These are phyloP conservation scores for Poecilia latipinna DNA, from an alignment of 2,113 vertebrate genomes.

Conservation along the genomic window DNA sequence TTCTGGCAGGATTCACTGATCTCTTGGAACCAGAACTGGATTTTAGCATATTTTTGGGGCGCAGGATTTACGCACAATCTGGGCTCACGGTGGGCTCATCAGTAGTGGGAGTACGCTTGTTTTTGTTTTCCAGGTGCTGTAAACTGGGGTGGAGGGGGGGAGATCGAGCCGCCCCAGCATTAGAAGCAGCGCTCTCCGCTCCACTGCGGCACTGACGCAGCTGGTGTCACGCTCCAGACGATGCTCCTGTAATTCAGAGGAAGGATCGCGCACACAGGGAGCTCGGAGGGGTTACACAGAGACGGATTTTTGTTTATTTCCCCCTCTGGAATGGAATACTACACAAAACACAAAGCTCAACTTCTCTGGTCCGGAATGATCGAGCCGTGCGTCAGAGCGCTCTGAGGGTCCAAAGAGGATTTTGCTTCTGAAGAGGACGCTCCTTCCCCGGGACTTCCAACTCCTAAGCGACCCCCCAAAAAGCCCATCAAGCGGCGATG, in stretches of 20 bases:
- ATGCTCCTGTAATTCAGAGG: slow-evolving; percentile 45
- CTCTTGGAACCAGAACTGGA: slow-evolving; percentile 9
- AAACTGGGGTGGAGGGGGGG: slow-evolving; percentile 35
- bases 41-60: not conserved
- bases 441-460: not conserved
- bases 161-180: slow-evolving; percentile 30
- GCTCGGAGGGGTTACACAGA: not conserved
- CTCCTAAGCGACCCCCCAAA: not conserved
- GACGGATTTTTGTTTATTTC: not conserved
- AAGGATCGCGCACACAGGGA: slow-evolving; percentile 4
- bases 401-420: slow-evolving; percentile 35
- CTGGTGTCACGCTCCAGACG: slow-evolving; percentile 56
- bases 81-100: not conserved
- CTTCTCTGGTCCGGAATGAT: slow-evolving; percentile 45
- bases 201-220: slow-evolving; percentile 74
- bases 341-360: slow-evolving; percentile 22
- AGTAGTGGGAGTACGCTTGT: not conserved
- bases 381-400: slow-evolving; percentile 53
- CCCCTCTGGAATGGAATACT: slow-evolving; percentile 44
- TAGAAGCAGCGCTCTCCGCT: slow-evolving; percentile 39
- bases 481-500: slow-evolving; percentile 76
- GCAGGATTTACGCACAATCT: not conserved
- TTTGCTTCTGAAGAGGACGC: slow-evolving; percentile 20
- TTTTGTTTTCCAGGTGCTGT: slow-evolving; percentile 19
- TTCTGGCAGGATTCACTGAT: not conserved